These are phyloP conservation scores for Cantharis rustica DNA, from an alignment of 2,888 invertebrate species.

Conservation along the genomic window DNA sequence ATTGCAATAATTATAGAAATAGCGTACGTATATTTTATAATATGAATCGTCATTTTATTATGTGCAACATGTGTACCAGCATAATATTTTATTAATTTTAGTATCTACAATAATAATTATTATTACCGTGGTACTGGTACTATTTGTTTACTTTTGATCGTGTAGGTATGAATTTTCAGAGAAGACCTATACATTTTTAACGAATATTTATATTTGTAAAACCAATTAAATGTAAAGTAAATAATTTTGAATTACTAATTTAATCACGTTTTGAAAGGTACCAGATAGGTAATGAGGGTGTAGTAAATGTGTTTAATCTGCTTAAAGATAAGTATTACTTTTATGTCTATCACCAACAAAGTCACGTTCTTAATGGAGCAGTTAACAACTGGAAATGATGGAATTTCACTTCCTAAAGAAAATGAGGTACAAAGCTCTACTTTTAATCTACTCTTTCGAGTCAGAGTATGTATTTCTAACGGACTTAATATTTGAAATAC, in stretches of 20 bases:
- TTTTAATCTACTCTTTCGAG: conserved; percentile 25
- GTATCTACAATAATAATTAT: neutral
- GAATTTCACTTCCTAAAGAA: conserved; percentile 29
- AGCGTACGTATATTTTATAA: neutral
- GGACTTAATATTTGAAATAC: neutral
- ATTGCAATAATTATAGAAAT: neutral
- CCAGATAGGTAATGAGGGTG: neutral
- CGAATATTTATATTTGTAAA: neutral
- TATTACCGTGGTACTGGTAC: too few relatives aligned
- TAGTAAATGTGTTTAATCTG: conserved; percentile 2
- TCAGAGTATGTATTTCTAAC: conserved; percentile 4
- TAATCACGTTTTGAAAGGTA: neutral
- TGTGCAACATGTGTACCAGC: neutral
- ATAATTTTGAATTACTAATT: neutral
- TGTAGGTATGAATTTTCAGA: neutral
- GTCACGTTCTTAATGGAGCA: conserved; percentile 29
- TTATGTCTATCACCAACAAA: conserved; percentile 19
- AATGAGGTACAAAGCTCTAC: conserved; percentile 29
- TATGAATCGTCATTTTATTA: neutral
- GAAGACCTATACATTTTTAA: neutral
- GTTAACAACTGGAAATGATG: conserved; percentile 28
- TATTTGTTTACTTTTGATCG: too few relatives aligned
- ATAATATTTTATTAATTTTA: neutral
- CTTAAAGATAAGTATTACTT: conserved; percentile 4
- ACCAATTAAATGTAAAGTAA: neutral